Conservation (phyloP, 1,140 invertebrate species). For the Ceratina japonica region DNA sequence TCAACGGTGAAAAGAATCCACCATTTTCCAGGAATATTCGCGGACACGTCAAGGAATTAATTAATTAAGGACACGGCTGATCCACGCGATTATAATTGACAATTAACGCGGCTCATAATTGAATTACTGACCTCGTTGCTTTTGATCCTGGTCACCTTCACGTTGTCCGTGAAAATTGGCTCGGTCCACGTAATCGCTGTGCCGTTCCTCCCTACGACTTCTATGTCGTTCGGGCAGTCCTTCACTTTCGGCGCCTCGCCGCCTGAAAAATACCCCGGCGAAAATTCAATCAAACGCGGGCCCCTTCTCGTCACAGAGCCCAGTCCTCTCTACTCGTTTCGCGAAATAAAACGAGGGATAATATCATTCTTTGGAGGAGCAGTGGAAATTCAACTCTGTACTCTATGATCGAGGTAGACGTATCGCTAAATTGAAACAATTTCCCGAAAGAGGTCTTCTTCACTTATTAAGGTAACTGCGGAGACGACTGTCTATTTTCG, state of each 20-base stretch:
- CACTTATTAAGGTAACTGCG: not conserved
- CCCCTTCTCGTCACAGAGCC: not conserved
- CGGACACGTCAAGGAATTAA: too few species aligned
- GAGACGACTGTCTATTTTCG: too few species aligned
- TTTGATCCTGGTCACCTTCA: conserved; percentile 77
- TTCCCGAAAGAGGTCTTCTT: not conserved
- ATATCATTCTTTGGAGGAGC: too few species aligned
- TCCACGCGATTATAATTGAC: not conserved
- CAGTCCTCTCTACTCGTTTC: too few species aligned
- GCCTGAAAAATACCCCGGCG: conserved; percentile 63
- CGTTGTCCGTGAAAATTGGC: conserved; percentile 82
- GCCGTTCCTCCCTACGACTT: conserved; percentile 71
- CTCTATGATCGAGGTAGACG: not conserved
- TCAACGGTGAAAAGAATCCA: too few species aligned
- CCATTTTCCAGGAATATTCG: too few species aligned
- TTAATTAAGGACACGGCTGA: not conserved
- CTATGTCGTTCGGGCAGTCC: conserved; percentile 75
- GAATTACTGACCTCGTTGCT: conserved; percentile 78
- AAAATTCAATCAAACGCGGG: not conserved
- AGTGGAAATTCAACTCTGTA: not conserved
- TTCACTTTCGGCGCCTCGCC: conserved; percentile 77
- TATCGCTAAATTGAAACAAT: not conserved
- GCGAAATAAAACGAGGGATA: too few species aligned
- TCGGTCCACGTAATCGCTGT: conserved; percentile 80
- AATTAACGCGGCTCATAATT: conserved; percentile 16